A percentile compares a stretch with the other conserved stretches of the same genome.
phyloP scores from a whole-genome alignment of 2,113 vertebrate species.

The Loxodonta africana region DNA sequence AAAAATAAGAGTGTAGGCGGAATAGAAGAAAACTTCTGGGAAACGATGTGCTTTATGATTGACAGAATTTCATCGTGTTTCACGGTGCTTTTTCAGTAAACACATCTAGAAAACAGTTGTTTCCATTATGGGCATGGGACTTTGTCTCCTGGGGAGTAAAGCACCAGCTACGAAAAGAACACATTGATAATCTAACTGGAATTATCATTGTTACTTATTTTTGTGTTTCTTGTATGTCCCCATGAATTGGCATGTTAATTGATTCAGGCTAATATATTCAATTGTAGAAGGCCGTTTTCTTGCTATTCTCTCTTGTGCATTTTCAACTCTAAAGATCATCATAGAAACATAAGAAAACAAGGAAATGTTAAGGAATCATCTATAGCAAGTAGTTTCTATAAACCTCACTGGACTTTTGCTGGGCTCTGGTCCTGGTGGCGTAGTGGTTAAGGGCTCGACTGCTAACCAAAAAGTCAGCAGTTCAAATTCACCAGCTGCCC shows the following conservation, averaged over 20 bases:
- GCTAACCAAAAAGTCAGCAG: too few relatives aligned
- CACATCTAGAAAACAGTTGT: slow-evolving; percentile 5
- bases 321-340: neutral
- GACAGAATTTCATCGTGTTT: slow-evolving; percentile 7
- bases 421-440: too few relatives aligned
- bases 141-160: slow-evolving; percentile 7
- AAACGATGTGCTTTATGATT: neutral
- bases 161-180: slow-evolving; percentile 32
- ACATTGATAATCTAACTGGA: neutral
- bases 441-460: too few relatives aligned
- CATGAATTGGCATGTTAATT: neutral
- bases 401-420: neutral
- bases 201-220: neutral
- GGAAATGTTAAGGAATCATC: neutral
- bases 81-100: slow-evolving; percentile 30
- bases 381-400: neutral
- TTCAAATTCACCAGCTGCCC: too few relatives aligned
- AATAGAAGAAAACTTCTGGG: neutral
- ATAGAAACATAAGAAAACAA: neutral
- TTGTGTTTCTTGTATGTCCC: neutral
- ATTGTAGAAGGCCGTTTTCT: neutral
- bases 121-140: neutral
- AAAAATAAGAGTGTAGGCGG: slow-evolving; percentile 41
- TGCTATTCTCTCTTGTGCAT: neutral
- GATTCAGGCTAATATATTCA: neutral